These are phyloP conservation scores for Ditula angustiorana DNA, from an alignment of 2,888 invertebrate genomes.

Conservation along the genomic window DNA sequence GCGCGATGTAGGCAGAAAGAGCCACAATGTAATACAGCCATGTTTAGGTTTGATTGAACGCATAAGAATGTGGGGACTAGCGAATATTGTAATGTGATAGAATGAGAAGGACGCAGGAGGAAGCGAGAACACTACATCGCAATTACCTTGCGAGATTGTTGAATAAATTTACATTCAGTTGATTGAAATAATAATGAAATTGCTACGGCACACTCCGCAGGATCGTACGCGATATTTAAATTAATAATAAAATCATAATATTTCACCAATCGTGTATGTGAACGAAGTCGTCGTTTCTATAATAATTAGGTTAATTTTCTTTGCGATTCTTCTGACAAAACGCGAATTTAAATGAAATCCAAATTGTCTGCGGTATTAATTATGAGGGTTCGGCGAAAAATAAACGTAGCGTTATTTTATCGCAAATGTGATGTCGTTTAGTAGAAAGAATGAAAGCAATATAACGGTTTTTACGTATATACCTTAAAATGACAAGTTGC, in stretches of 20 bases:
- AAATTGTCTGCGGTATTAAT: constrained; percentile 34
- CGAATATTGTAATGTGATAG: constrained; percentile 59
- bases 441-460: not conserved
- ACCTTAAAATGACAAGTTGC: not conserved
- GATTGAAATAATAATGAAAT: constrained; percentile 86
- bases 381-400: not conserved
- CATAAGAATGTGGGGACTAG: constrained; percentile 80
- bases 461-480: not conserved
- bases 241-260: constrained; percentile 84
- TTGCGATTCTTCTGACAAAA: constrained; percentile 62
- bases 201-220: constrained; percentile 79
- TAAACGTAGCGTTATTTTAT: not conserved
- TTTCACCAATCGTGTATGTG: constrained; percentile 76
- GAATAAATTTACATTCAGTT: constrained; percentile 86
- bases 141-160: constrained; percentile 85
- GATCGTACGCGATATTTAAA: constrained; percentile 82
- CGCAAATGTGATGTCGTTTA: not conserved
- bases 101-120: constrained; percentile 52
- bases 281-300: constrained; percentile 68
- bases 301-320: constrained; percentile 69
- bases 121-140: constrained; percentile 70
- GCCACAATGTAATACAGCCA: constrained; percentile 58
- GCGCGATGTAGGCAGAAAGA: constrained; percentile 58
- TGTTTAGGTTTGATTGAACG: constrained; percentile 81
- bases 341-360: constrained; percentile 54